Evolutionary conservation across 2,797 vertebrate genomes (phyloP).

Genomic region (Chelmon rostratus): DNA sequence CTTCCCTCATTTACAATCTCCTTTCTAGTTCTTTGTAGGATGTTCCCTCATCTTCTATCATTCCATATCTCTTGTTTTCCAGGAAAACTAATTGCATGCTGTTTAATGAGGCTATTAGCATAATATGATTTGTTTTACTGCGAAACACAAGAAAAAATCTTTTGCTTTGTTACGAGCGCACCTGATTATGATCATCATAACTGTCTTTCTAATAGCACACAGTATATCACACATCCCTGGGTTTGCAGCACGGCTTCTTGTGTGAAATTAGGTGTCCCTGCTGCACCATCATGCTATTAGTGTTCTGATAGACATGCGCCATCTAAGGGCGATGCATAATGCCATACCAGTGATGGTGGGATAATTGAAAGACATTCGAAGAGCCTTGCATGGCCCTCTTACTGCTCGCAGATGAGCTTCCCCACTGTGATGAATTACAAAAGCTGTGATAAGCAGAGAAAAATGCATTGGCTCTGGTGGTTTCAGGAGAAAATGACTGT

Average conservation of each 20-base stretch:
- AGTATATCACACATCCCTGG: background rate
- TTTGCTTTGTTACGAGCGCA: slow-evolving; percentile 28
- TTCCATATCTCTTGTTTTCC: slow-evolving; percentile 41
- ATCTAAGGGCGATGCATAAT: slow-evolving; percentile 26
- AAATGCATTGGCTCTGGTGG: slow-evolving; percentile 21
- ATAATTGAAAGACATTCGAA: slow-evolving; percentile 66
- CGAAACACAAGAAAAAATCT: slow-evolving; percentile 20
- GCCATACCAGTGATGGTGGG: slow-evolving; percentile 19
- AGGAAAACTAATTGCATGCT: slow-evolving; percentile 66
- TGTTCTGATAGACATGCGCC: slow-evolving; percentile 6
- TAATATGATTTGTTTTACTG: slow-evolving; percentile 53
- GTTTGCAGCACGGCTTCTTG: slow-evolving; percentile 15
- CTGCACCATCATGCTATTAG: background rate
- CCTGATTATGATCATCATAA: slow-evolving; percentile 44
- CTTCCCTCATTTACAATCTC: slow-evolving; percentile 28
- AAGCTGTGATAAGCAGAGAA: slow-evolving; percentile 49
- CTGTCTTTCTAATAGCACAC: slow-evolving; percentile 32
- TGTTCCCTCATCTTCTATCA: slow-evolving; percentile 42
- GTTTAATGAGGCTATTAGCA: slow-evolving; percentile 65
- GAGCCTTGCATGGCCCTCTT: slow-evolving; percentile 26
- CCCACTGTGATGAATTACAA: slow-evolving; percentile 59
- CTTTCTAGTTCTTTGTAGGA: slow-evolving; percentile 23
- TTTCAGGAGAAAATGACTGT: slow-evolving; percentile 44
- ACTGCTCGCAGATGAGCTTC: slow-evolving; percentile 61
- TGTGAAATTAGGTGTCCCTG: background rate